Evolutionary conservation across 1,140 invertebrate genomes (phyloP).

Genomic region (Epicauta chinensis): DNA sequence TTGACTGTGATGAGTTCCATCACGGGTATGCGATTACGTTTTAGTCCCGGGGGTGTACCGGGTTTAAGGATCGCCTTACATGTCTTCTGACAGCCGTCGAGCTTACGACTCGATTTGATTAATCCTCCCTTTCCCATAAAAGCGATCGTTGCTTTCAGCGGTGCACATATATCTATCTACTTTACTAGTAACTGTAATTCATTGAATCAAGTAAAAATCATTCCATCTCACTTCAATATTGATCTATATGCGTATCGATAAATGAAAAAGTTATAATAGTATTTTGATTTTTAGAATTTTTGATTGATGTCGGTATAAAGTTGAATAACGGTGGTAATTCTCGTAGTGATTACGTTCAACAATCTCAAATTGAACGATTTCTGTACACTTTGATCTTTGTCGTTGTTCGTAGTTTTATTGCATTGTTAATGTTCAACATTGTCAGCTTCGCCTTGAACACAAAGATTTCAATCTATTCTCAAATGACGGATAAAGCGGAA

Average conservation of each 20-base stretch:
- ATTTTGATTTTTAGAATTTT: too few relatives aligned
- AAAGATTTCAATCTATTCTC: too few relatives aligned
- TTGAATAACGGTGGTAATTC: too few relatives aligned
- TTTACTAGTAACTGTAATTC: too few relatives aligned
- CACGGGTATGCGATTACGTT: conserved; percentile 34
- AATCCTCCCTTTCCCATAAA: conserved; percentile 32
- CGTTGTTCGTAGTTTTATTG: conserved; percentile 18
- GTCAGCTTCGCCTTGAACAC: not conserved
- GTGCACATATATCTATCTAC: too few relatives aligned
- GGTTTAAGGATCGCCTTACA: conserved; percentile 29
- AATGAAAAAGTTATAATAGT: too few relatives aligned
- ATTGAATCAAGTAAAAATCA: too few relatives aligned
- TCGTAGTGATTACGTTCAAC: too few relatives aligned
- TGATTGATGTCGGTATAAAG: too few relatives aligned
- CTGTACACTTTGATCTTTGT: conserved; percentile 20
- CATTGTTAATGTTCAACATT: conserved; percentile 23
- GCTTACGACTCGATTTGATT: conserved; percentile 34
- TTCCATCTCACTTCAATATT: too few relatives aligned
- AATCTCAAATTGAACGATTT: not conserved
- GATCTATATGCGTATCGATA: too few relatives aligned
- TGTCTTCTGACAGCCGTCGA: conserved; percentile 30
- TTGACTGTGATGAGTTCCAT: conserved; percentile 32
- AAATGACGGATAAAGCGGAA: too few relatives aligned
- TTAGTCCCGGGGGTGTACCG: conserved; percentile 22
- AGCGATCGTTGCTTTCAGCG: conserved; percentile 26